Evolutionary conservation across 1,140 invertebrate species (phyloP), one percentile per base, ranked within the genome.

Genomic region (Drosophila bifasciata): DNA sequence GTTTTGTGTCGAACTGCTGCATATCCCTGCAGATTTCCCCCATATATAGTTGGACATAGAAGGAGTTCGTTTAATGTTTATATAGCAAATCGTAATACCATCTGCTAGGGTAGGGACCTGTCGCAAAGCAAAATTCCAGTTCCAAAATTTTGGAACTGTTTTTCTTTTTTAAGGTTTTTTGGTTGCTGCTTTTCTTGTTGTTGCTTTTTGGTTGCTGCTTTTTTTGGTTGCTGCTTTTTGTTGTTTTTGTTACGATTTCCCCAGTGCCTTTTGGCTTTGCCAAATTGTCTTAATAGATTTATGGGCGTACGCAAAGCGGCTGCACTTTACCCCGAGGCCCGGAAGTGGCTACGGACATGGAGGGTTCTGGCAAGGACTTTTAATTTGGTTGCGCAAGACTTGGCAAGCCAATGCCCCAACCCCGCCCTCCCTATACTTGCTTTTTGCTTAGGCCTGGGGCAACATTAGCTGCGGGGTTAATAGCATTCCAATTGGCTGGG

Each of bases 221-320:
- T 43, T 51, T 40, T 21, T 21, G 1, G 3, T 21, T 21, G 0
- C 19, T 21, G 5, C 0, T 41, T n/a, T 49, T 48, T 41, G 25
- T 60, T 60, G 49, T 39, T 15, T 46, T 67, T n/a, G n/a, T n/a
- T n/a, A n/a, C n/a, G n/a, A n/a, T n/a, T n/a, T n/a, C n/a, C n/a
- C 48, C 64, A 44, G 61, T 40, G 40, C 48, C 60, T 55, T 74
- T 58, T 57, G 43, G 51, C 46, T 70, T 61, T 85, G 81, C 81
- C 81, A 85, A 85, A 85, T 85, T 85, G 81, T 86, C 83, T 78
- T 85, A 85, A 85, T 85, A 81, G 81, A 85, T 85, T 85, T 81
- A 85, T 85, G 83, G 81, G 50, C 77, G 77, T 70, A 86, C 81
- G 81, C 76, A 86, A 85, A 86, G 81, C 86, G 81, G 77, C 81